Base-by-base conservation (phyloP, 1,140 invertebrate species). In the Euborellia annulipes region DNA sequence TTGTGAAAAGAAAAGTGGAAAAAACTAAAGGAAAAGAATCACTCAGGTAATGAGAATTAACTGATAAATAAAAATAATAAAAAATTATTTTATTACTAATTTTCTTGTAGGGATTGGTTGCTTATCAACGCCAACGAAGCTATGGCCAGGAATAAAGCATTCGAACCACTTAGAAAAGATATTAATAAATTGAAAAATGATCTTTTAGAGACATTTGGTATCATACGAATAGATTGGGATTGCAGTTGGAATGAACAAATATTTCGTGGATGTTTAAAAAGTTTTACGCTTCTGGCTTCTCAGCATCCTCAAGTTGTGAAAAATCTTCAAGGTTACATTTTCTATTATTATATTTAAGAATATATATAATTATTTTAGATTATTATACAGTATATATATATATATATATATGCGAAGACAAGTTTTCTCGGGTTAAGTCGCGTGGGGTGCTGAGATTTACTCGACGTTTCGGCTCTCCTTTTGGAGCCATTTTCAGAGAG, bases 201-300 rank as follows among this genome's bases (percentile, higher is more conserved):
- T 32, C 58, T 87, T 19, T 67, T 69, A 8, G 41, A 65, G 3
- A 55, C 68, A 19, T 62, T 81, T 32, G 63, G 69, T 34, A 50
- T 86, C 1, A 68, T 65, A 23, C 66, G 75, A 47, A 68, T 84
- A 0, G 59, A 69, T 21, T 85, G 81, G 72, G 83, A 90, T 49
- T 86, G 80, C 59, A 85, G 85, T 11, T 92, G 87, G 85, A 87
- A 89, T 56, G 77, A 81, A 18, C 77, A 79, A 48, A 86, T 90
- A 58, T 86, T 87, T 54, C 68, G 84, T 50, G 87, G 87, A 14
- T 85, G 83, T 55, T 64, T 91, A 1, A 75, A 82, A 55, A 84
- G 82, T 53, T 75, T 87, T 36, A 72, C 75, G 43, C 72, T 77
- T 3, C 62, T 91, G 14, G 67, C 73, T 1, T 63, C 72, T 41